These are phyloP conservation scores for Chaitophorus viminalis DNA, from an alignment of 2,888 invertebrate genomes.

Conservation along the genomic window DNA sequence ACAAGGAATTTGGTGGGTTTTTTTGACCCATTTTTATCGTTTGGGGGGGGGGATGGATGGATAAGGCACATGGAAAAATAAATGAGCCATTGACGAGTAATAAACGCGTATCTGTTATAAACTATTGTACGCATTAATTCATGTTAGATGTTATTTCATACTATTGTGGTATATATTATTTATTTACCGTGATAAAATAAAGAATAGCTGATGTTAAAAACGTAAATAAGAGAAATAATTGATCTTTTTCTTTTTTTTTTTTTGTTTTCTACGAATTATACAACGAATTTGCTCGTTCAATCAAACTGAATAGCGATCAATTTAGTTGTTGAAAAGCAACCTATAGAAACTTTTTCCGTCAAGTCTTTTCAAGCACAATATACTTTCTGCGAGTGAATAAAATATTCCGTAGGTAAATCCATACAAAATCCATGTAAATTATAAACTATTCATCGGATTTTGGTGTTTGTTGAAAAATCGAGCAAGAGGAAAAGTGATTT, in stretches of 20 bases:
- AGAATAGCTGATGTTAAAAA: neutral
- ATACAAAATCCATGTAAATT: neutral
- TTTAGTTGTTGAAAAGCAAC: neutral
- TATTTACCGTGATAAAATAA: neutral
- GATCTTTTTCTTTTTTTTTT: neutral
- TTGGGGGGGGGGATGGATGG: too few species aligned
- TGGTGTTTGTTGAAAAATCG: neutral
- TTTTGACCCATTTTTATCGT: neutral
- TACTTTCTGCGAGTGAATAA: neutral
- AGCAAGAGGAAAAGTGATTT: neutral
- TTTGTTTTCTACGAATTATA: neutral
- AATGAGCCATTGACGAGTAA: neutral
- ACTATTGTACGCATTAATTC: too few species aligned
- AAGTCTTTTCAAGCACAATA: neutral
- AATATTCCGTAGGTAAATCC: neutral
- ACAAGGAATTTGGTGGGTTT: neutral
- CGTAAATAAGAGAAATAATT: neutral
- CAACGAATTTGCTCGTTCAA: neutral
- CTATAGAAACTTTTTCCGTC: neutral
- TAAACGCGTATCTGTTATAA: neutral
- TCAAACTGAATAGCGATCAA: neutral
- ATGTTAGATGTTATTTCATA: too few species aligned
- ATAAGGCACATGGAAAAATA: neutral
- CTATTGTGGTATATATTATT: neutral
- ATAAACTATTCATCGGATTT: neutral